These are phyloP conservation scores for Candidula unifasciata DNA, from an alignment of 2,888 invertebrate species.

Conservation along the genomic window DNA sequence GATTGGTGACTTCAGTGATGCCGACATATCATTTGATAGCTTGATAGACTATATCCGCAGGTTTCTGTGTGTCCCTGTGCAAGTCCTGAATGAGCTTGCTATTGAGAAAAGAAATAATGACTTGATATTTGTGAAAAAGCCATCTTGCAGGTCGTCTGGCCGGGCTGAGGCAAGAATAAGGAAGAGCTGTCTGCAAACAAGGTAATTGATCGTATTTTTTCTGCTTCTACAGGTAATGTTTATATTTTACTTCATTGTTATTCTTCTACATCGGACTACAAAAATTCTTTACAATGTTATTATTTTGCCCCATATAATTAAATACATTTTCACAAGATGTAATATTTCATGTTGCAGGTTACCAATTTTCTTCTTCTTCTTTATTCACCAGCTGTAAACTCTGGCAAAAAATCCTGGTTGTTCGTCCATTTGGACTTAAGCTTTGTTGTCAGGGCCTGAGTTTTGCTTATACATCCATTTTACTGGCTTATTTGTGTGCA, in stretches of 20 bases:
- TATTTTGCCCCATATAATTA: no score
- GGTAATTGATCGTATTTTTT: conserved; percentile 6
- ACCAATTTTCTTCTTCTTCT: no score
- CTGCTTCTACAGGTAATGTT: not conserved
- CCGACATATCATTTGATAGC: conserved; percentile 61
- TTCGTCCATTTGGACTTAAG: no score
- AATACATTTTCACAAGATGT: no score
- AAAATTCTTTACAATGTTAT: no score
- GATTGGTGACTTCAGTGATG: conserved; percentile 68
- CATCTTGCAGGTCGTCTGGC: conserved; percentile 33
- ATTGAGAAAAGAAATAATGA: conserved; percentile 61
- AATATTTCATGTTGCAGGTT: no score
- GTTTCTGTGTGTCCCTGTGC: conserved; percentile 71
- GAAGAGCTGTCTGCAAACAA: conserved; percentile 44
- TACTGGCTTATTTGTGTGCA: no score
- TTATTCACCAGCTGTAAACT: no score
- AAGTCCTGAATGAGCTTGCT: conserved; percentile 62
- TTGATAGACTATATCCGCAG: conserved; percentile 68
- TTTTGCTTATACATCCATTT: no score
- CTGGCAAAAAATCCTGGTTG: no score
- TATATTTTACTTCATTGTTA: not conserved
- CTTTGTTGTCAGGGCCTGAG: no score
- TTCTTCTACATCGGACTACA: no score
- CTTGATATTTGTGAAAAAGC: conserved; percentile 63
- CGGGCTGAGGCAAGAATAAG: conserved; percentile 57